Percentiles rank a stretch among this genome's conserved stretches.
These are phyloP conservation scores for Hirundichthys speculiger DNA, from an alignment of 2,113 vertebrate species.

Conservation along the genomic window DNA sequence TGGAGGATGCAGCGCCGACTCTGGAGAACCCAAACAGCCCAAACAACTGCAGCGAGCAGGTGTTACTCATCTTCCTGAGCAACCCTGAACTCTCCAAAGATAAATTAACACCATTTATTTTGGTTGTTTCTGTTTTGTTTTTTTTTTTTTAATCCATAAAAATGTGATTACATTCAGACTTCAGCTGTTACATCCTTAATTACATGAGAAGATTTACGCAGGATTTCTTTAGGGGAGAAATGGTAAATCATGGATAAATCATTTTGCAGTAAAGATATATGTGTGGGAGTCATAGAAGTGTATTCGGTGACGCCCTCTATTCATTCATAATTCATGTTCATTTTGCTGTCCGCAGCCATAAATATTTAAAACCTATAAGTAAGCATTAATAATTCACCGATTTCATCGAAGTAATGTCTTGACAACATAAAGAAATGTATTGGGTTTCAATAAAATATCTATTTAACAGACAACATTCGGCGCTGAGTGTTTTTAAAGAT, in stretches of 20 bases:
- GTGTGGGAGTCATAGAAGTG: conserved; percentile 14
- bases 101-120: conserved; percentile 37
- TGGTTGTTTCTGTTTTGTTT: background rate
- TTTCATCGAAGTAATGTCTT: background rate
- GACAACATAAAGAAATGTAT: background rate
- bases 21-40: conserved; percentile 41
- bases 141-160: background rate
- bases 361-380: conserved; percentile 54
- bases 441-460: background rate
- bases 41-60: conserved; percentile 64
- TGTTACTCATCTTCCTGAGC: conserved; percentile 63
- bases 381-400: conserved; percentile 28
- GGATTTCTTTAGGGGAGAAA: background rate
- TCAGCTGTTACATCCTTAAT: conserved; percentile 32
- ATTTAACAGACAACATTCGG: background rate
- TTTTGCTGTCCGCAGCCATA: conserved; percentile 27
- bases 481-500: conserved; percentile 5
- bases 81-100: conserved; percentile 42
- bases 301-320: conserved; percentile 11
- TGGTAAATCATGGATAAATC: conserved; percentile 11
- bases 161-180: conserved; percentile 8
- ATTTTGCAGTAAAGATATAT: conserved; percentile 14
- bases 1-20: conserved; percentile 45
- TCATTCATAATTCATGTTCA: conserved; percentile 36
- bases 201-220: conserved; percentile 42